These are phyloP conservation scores for Microplitis deprimator DNA, from an alignment of 2,888 invertebrate genomes.

Conservation along the genomic window DNA sequence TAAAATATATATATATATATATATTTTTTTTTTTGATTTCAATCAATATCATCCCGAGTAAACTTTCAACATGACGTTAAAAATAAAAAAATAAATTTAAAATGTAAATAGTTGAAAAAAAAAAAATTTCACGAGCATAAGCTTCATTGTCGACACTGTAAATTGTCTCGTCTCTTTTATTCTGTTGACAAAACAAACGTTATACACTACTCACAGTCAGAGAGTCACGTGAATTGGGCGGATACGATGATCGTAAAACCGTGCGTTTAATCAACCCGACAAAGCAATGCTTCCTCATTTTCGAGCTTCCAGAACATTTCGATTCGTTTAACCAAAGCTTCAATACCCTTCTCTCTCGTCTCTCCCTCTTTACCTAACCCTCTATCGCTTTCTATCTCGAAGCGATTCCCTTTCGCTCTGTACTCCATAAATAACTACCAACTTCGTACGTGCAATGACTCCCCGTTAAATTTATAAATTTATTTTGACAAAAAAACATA, in stretches of 20 bases:
- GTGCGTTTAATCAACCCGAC: constrained; percentile 40
- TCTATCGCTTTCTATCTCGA: not conserved
- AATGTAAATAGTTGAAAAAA: constrained; percentile 17
- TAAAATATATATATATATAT: not conserved
- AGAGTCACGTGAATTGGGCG: constrained; percentile 12
- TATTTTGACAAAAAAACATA: not conserved
- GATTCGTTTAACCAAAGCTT: constrained; percentile 3
- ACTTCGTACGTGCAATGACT: constrained; percentile 1
- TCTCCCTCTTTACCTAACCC: not conserved
- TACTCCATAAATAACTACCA: not conserved
- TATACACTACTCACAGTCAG: not conserved
- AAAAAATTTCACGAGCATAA: constrained; percentile 23
- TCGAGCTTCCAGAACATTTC: constrained; percentile 26
- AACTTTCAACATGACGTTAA: no score
- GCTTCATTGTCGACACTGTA: constrained; percentile 27
- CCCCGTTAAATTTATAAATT: not conserved
- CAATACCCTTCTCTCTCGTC: not conserved
- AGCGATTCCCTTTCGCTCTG: not conserved
- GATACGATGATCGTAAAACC: constrained; percentile 39
- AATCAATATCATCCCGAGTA: not conserved
- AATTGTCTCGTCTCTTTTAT: constrained; percentile 15
- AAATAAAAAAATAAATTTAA: not conserved
- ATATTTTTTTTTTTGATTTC: not conserved
- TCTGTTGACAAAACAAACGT: constrained; percentile 4
- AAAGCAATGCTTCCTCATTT: constrained; percentile 30